Evolutionary conservation across 2,888 invertebrate species (phyloP).

Genomic region (Drosophila anceps): DNA sequence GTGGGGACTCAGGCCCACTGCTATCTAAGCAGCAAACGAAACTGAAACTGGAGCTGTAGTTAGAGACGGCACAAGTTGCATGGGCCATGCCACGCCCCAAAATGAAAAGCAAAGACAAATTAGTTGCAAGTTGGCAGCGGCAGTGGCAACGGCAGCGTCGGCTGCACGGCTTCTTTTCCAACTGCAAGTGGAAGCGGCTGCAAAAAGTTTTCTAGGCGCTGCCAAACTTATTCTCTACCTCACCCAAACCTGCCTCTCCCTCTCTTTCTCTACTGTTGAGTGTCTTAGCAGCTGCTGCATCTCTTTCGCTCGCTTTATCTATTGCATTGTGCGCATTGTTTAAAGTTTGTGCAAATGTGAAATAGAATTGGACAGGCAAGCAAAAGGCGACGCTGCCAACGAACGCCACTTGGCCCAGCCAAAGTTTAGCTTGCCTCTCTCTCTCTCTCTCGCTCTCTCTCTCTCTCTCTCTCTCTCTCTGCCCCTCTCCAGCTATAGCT

Average conservation of each 20-base stretch:
- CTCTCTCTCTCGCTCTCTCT: background rate
- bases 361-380: constrained; percentile 70
- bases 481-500: background rate
- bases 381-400: constrained; percentile 35
- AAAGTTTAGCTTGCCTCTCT: constrained; percentile 34
- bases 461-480: background rate
- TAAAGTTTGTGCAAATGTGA: constrained; percentile 77
- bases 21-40: constrained; percentile 18
- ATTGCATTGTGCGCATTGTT: constrained; percentile 68
- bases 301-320: constrained; percentile 11
- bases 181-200: constrained; percentile 51
- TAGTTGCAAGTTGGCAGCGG: constrained; percentile 68
- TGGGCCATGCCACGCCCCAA: constrained; percentile 37
- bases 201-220: constrained; percentile 55
- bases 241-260: background rate
- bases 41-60: constrained; percentile 29
- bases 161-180: constrained; percentile 24
- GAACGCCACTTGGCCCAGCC: constrained; percentile 11
- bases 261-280: background rate
- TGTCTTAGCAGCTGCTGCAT: background rate
- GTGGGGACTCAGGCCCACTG: background rate
- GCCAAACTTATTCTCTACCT: constrained; percentile 45
- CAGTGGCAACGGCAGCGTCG: background rate
- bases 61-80: constrained; percentile 31
- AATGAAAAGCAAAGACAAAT: constrained; percentile 63